Percentiles rank a stretch among this genome's conserved stretches.
These are phyloP conservation scores for Colius striatus DNA, from an alignment of 2,113 vertebrate genomes.

Conservation along the genomic window DNA sequence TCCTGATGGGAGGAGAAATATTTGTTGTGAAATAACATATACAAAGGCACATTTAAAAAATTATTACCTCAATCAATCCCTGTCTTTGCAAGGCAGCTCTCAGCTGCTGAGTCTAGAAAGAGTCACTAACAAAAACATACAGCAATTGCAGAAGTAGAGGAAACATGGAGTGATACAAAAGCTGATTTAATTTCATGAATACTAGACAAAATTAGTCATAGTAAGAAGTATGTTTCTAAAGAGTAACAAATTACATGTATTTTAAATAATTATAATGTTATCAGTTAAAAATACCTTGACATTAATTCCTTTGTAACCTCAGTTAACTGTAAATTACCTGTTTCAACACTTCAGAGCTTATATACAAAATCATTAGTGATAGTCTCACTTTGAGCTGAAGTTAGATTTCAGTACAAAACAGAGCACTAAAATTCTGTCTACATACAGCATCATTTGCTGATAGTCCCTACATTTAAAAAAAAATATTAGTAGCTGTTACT, in stretches of 20 bases:
- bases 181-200: neutral
- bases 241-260: neutral
- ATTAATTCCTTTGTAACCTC: neutral
- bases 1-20: neutral
- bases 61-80: slow-evolving; percentile 7
- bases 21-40: neutral
- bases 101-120: neutral
- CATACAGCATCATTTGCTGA: neutral
- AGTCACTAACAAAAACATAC: neutral
- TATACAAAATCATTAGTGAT: fast-evolving
- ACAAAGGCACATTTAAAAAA: neutral
- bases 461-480: neutral
- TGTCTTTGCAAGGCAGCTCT: neutral
- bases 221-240: neutral
- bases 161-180: neutral
- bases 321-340: neutral
- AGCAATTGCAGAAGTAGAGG: neutral
- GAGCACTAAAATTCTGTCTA: neutral
- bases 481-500: slow-evolving; percentile 41
- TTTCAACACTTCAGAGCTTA: neutral
- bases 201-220: neutral
- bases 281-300: neutral
- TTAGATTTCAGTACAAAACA: neutral
- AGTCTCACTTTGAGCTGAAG: neutral
- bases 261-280: neutral